A percentile compares a stretch with the other conserved stretches of the same genome.
phyloP scores from a whole-genome alignment of 2,113 vertebrate genomes.

The Axis porcinus region DNA sequence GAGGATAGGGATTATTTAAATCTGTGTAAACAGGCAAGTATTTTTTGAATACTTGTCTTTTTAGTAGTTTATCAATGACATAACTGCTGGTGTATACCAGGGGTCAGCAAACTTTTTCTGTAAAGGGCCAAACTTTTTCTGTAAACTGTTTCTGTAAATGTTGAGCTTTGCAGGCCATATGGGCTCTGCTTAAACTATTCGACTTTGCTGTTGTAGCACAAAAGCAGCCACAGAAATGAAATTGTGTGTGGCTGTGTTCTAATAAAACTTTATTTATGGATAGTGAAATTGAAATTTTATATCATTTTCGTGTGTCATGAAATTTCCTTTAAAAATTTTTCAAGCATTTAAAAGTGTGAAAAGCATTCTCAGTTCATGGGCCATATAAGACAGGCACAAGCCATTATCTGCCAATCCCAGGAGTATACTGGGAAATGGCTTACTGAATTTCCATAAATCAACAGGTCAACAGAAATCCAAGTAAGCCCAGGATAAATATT shows the following conservation, averaged over 20 bases:
- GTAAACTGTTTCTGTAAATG: not conserved
- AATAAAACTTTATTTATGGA: slow-evolving; percentile 4
- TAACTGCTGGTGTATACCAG: not conserved
- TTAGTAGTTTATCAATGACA: slow-evolving; percentile 26
- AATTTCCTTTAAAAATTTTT: not conserved
- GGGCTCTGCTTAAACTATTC: not conserved
- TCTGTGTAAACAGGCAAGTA: not conserved
- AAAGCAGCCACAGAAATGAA: not conserved
- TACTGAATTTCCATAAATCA: slow-evolving; percentile 9
- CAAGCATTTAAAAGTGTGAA: slow-evolving; percentile 25
- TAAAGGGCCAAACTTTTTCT: not conserved
- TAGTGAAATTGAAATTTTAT: slow-evolving; percentile 17
- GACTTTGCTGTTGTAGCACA: not conserved
- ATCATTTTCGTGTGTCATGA: not conserved
- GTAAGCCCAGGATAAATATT: not conserved
- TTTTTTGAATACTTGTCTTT: not conserved
- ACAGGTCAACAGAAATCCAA: slow-evolving; percentile 36
- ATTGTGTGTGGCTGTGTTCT: not conserved
- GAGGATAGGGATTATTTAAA: not conserved
- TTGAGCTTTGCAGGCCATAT: not conserved
- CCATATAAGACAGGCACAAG: not conserved
- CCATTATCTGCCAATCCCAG: not conserved
- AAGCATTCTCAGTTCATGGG: not conserved
- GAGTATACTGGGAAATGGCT: not conserved
- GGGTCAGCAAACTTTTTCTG: not conserved